Conservation (phyloP, 2,797 vertebrate species). For the Jordanella pulchra region DNA sequence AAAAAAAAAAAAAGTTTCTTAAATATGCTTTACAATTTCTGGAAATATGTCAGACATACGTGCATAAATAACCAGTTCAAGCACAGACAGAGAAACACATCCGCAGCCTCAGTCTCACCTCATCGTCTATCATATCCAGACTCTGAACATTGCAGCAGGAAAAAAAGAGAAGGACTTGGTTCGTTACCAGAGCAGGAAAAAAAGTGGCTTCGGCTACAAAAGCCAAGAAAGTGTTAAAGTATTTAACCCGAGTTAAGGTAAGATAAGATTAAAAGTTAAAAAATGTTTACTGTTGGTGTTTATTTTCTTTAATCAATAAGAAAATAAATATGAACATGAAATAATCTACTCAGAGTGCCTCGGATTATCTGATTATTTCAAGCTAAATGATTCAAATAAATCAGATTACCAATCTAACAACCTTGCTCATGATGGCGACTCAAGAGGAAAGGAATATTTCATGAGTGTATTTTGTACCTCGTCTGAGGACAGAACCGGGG, state of each 20-base stretch:
- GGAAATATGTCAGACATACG: not conserved
- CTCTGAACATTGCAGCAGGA: constrained; percentile 85
- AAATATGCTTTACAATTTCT: no score
- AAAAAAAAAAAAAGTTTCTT: not conserved
- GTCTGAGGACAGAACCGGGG: constrained; percentile 85
- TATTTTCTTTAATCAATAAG: not conserved
- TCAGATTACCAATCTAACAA: no score
- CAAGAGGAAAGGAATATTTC: not conserved
- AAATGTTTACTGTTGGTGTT: not conserved
- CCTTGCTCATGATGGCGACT: no score
- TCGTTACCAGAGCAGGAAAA: constrained; percentile 52
- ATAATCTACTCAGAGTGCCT: no score
- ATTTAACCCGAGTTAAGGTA: constrained; percentile 1
- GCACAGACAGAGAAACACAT: constrained; percentile 32
- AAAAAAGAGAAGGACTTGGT: constrained; percentile 50
- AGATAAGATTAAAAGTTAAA: no score
- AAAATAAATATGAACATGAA: not conserved
- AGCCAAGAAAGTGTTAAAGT: not conserved
- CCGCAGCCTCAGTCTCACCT: constrained; percentile 86
- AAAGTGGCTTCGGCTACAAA: constrained; percentile 13
- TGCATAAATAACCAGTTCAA: constrained; percentile 8
- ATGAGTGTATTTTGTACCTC: constrained; percentile 80
- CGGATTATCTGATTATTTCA: no score
- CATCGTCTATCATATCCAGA: constrained; percentile 98
- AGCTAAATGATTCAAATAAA: no score